These are phyloP conservation scores for Gryllus bimaculatus DNA, from an alignment of 1,140 invertebrate species.

Conservation along the genomic window DNA sequence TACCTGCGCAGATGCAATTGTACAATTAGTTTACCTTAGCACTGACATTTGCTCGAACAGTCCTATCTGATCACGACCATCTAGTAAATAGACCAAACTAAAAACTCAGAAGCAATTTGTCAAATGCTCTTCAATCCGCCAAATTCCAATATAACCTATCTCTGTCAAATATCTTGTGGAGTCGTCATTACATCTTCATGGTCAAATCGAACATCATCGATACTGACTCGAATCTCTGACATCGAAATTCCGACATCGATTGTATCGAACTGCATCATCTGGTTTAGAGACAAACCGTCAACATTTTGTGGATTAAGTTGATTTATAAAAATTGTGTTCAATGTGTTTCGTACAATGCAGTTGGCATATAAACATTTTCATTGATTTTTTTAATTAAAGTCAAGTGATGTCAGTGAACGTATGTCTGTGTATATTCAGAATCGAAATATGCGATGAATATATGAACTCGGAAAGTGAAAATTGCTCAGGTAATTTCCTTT, in stretches of 20 bases:
- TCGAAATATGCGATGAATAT: constrained; percentile 16
- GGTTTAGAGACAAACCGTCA: background rate
- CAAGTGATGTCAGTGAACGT: constrained; percentile 17
- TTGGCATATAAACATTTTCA: background rate
- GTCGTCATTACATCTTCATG: too few relatives aligned
- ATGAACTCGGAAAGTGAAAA: background rate
- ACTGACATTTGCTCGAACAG: too few relatives aligned
- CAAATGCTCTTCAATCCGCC: too few relatives aligned
- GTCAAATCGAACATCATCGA: too few relatives aligned
- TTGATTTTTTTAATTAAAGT: background rate
- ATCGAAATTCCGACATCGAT: background rate
- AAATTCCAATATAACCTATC: too few relatives aligned
- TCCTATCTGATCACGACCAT: too few relatives aligned
- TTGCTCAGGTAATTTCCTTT: constrained; percentile 2
- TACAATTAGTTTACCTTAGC: too few relatives aligned
- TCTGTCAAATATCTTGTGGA: too few relatives aligned
- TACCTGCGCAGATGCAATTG: too few relatives aligned
- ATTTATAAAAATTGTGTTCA: background rate
- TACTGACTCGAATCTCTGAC: background rate
- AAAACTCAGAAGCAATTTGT: too few relatives aligned
- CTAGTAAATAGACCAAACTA: too few relatives aligned
- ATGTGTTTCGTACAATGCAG: background rate
- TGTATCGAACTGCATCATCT: background rate
- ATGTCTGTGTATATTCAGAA: constrained; percentile 17
- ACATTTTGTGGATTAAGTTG: background rate